Conservation (phyloP, 2,113 vertebrate species). For the Synchiropus splendidus region DNA sequence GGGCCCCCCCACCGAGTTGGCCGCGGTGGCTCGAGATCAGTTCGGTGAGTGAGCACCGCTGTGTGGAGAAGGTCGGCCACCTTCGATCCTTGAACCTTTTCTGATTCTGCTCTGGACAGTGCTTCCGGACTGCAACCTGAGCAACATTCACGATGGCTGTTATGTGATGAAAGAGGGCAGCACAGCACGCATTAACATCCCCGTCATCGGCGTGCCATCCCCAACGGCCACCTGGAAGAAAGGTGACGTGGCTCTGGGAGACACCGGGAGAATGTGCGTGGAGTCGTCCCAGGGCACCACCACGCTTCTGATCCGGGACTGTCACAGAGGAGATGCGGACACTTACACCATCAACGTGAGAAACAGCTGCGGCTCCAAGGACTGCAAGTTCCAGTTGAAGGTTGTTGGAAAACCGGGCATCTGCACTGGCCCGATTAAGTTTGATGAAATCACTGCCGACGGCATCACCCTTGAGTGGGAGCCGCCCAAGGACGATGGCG, state of each 20-base stretch:
- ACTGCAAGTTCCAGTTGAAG: conserved; percentile 79
- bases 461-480: conserved; percentile 90
- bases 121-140: conserved; percentile 85
- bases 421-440: conserved; percentile 87
- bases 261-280: conserved; percentile 80
- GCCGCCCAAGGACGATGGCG: conserved; percentile 88
- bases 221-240: conserved; percentile 88
- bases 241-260: conserved; percentile 72
- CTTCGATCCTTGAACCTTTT: background rate
- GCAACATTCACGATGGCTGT: conserved; percentile 76
- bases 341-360: conserved; percentile 80
- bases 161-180: conserved; percentile 87
- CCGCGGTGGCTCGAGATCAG: conserved; percentile 83
- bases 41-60: conserved; percentile 78
- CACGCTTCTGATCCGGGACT: conserved; percentile 84
- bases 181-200: conserved; percentile 85
- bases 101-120: conserved; percentile 51
- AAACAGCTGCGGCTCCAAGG: conserved; percentile 83
- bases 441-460: conserved; percentile 94
- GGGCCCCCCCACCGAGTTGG: conserved; percentile 81
- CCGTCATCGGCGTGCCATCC: conserved; percentile 78
- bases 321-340: conserved; percentile 84
- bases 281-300: conserved; percentile 81
- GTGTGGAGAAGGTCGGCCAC: background rate
- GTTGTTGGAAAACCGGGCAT: conserved; percentile 96